These are phyloP conservation scores for Crematogaster levior DNA, from an alignment of 2,888 invertebrate genomes.

Conservation along the genomic window DNA sequence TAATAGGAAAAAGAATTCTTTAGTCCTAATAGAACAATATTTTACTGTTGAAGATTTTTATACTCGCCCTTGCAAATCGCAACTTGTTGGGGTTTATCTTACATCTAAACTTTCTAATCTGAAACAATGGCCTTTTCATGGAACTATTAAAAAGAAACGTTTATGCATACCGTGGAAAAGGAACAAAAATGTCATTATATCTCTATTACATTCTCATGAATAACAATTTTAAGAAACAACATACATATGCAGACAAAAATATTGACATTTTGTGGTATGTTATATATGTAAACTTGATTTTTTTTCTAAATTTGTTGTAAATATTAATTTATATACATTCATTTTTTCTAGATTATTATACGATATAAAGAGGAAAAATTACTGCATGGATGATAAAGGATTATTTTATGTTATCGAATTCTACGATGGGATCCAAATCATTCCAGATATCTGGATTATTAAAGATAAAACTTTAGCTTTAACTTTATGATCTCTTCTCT, in stretches of 20 bases:
- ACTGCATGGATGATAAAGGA: neutral
- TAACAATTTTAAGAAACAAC: neutral
- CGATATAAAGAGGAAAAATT: too few species aligned
- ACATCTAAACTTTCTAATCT: slow-evolving; percentile 23
- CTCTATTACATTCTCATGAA: slow-evolving; percentile 26
- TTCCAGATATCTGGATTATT: slow-evolving; percentile 25
- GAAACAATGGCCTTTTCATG: neutral
- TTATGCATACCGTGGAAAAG: neutral
- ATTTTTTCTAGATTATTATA: too few species aligned
- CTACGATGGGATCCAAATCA: slow-evolving; percentile 6
- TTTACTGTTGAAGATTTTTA: slow-evolving; percentile 26
- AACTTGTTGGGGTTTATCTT: slow-evolving; percentile 29
- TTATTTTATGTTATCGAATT: slow-evolving; percentile 28
- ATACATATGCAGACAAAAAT: neutral
- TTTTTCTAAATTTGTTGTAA: too few species aligned
- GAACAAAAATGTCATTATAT: neutral
- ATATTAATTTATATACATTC: too few species aligned
- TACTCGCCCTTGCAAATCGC: slow-evolving; percentile 19
- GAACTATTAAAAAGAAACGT: slow-evolving; percentile 5
- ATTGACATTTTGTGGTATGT: neutral
- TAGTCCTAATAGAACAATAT: slow-evolving; percentile 27
- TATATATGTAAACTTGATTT: too few species aligned
- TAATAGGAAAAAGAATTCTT: neutral
- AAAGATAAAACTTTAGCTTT: too few species aligned
- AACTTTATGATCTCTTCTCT: too few species aligned